Evolutionary conservation across 2,113 vertebrate genomes (phyloP).

Genomic region (Mobula hypostoma): DNA sequence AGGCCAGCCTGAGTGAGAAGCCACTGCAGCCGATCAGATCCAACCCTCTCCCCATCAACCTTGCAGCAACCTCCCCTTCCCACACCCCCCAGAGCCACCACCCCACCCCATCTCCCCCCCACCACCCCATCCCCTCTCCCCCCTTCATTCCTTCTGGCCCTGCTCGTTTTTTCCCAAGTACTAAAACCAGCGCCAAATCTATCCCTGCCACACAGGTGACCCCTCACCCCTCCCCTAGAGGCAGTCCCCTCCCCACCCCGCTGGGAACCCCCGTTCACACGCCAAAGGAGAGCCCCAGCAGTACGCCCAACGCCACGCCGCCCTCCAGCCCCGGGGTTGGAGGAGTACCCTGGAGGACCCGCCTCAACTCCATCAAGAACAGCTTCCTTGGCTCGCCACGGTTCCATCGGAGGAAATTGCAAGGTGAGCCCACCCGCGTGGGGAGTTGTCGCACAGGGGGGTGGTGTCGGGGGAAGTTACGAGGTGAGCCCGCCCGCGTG

Average conservation of each 20-base stretch:
- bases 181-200: conserved; percentile 60
- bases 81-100: neutral
- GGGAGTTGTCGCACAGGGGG: no score
- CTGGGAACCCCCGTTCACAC: conserved; percentile 74
- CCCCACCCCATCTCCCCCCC: conserved; percentile 26
- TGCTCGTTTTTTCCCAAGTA: conserved; percentile 60
- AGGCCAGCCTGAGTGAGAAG: conserved; percentile 59
- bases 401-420: conserved; percentile 85
- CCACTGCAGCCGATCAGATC: conserved; percentile 76
- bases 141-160: conserved; percentile 67
- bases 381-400: conserved; percentile 83
- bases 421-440: conserved; percentile 57
- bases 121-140: conserved; percentile 40
- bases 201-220: conserved; percentile 71
- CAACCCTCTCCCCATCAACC: conserved; percentile 59
- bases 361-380: conserved; percentile 88
- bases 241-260: conserved; percentile 64
- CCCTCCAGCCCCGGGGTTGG: conserved; percentile 81
- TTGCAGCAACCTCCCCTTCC: conserved; percentile 41
- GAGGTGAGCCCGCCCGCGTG: no score
- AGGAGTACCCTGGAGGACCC: conserved; percentile 77
- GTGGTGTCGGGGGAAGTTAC: no score
- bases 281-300: conserved; percentile 67
- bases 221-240: conserved; percentile 73
- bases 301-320: conserved; percentile 69